phyloP scores from a whole-genome alignment of 1,140 invertebrate genomes.

The Acyrthosiphon pisum region DNA sequence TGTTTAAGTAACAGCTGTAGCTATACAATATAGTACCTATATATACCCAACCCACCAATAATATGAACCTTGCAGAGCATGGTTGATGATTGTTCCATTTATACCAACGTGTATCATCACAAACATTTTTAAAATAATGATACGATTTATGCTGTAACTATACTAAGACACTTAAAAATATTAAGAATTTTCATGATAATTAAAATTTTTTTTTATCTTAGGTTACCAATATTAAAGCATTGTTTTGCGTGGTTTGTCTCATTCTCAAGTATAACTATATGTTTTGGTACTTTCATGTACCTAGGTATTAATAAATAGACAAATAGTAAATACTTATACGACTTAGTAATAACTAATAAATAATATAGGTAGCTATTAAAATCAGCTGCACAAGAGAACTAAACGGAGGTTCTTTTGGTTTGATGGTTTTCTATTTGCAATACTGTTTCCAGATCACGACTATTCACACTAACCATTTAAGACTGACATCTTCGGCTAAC shows the following conservation, averaged over 20 bases:
- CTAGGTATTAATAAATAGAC: neutral
- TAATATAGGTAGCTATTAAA: neutral
- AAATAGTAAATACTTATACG: too few relatives aligned
- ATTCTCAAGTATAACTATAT: neutral
- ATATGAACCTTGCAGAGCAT: neutral
- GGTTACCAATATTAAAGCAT: too few relatives aligned
- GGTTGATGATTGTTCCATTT: neutral
- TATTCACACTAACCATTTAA: too few relatives aligned
- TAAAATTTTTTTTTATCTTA: too few relatives aligned
- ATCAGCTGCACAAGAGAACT: too few relatives aligned
- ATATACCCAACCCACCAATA: neutral
- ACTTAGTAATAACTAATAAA: neutral
- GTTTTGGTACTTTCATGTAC: neutral
- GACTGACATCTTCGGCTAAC: too few relatives aligned
- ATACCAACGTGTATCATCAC: neutral
- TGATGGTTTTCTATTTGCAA: too few relatives aligned
- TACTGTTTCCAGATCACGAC: too few relatives aligned
- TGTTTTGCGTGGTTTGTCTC: neutral
- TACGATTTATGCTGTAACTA: neutral
- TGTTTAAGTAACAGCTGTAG: neutral
- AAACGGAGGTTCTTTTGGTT: too few relatives aligned
- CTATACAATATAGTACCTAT: neutral
- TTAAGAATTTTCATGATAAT: neutral
- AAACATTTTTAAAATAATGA: neutral
- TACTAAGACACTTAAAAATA: neutral